These are phyloP conservation scores for Synanthedon vespiformis DNA, from an alignment of 2,888 invertebrate genomes.

Conservation along the genomic window DNA sequence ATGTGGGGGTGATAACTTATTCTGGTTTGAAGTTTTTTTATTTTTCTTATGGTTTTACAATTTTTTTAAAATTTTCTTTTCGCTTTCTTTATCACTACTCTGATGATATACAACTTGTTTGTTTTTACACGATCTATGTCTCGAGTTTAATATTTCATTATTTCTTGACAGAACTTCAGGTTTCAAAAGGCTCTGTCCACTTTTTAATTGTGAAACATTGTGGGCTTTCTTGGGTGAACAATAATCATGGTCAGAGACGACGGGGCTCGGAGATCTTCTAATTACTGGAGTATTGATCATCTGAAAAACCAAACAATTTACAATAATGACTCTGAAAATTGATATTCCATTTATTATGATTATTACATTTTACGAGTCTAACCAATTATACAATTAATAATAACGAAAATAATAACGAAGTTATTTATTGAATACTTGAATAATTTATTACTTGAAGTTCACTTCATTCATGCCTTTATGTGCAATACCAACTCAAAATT, in stretches of 20 bases:
- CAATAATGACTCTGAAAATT: too few relatives aligned
- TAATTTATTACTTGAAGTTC: too few relatives aligned
- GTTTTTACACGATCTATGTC: conserved; percentile 59
- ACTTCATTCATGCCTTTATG: too few relatives aligned
- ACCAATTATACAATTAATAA: too few relatives aligned
- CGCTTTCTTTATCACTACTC: conserved; percentile 60
- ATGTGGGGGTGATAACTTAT: conserved; percentile 52
- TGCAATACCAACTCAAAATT: too few relatives aligned
- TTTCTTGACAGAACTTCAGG: conserved; percentile 63
- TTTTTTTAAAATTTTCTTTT: conserved; percentile 46
- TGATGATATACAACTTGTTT: conserved; percentile 59
- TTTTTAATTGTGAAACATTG: conserved; percentile 44
- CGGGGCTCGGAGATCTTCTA: conserved; percentile 32
- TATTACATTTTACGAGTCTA: too few relatives aligned
- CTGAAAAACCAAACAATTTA: conserved; percentile 37
- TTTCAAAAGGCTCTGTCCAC: conserved; percentile 57
- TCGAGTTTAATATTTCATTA: conserved; percentile 51
- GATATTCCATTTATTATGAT: too few relatives aligned
- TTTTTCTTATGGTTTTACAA: conserved; percentile 28
- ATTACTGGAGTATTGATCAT: conserved; percentile 50
- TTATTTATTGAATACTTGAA: too few relatives aligned
- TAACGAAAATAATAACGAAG: too few relatives aligned
- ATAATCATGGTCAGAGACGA: conserved; percentile 55
- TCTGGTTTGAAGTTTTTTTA: conserved; percentile 52
- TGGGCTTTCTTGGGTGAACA: conserved; percentile 59